Evolutionary conservation across 2,113 vertebrate species (phyloP), one percentile per base, ranked within the genome.

Genomic region (Podarcis raffonei): DNA sequence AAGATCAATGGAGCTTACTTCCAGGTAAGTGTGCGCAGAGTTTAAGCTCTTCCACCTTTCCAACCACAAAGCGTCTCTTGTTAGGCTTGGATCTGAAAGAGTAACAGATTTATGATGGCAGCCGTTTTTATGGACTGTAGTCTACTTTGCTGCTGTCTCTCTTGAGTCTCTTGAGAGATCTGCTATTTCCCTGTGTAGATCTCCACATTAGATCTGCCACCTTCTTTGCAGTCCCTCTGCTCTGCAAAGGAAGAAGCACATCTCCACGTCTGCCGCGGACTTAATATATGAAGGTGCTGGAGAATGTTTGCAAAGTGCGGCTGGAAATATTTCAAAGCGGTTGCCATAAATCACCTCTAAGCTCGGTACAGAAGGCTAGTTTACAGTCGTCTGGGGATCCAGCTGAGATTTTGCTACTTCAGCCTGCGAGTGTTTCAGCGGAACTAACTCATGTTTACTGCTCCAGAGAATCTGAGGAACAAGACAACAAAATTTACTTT

Each of bases 391-490:
- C 91, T 20, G 79, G 93, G 91, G 94, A 95, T 91, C 81, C 27
- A 35, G 65, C 65, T 30, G 57, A 30, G 84, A 82, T 89, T 79
- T 48, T 75, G 32, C 0, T 22, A 80, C 30, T 91, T 91, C 78
- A 76, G 81, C 91, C 91, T 84, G 42, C 59, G 74, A 92, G 89
- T 5, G 84, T 91, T 91, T 90, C 91, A 18, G 48, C n/a, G 3
- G 87, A 59, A 59, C 48, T 59, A 92, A 90, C 89, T 80, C 69
- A 1, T 42, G 57, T 83, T 89, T 77, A 87, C 87, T 88, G 88
- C 87, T 90, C 92, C 93, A 94, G 90, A 83, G 90, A 90, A 95
- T 94, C 94, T 93, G 91, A 92, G 87, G 81, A 92, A 88, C 27
- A 66, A 62, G 72, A 80, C 79, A 79, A 22, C 30, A 85, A 83